Percentiles rank a stretch among this genome's conserved stretches.
Conservation (phyloP, 2,797 vertebrate species). For the Acanthornis magna region DNA sequence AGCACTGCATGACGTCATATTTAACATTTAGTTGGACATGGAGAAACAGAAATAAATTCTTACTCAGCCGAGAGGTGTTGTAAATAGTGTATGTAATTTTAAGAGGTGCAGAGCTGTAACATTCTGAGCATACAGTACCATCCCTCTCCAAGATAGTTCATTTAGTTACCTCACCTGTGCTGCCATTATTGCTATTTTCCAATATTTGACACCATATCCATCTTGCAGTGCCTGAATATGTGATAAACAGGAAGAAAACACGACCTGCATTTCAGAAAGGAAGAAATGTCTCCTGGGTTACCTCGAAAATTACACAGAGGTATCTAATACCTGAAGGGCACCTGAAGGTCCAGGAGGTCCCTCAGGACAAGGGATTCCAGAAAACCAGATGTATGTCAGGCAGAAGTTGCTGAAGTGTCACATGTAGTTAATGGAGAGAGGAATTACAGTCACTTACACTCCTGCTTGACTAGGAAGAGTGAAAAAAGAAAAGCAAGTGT, state of each 20-base stretch:
- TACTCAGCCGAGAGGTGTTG: not conserved
- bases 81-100: not conserved
- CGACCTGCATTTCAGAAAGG: not conserved
- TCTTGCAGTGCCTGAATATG: not conserved
- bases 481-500: not conserved
- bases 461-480: not conserved
- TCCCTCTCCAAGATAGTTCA: not conserved
- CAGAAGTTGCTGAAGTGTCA: not conserved
- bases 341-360: not conserved
- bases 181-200: not conserved
- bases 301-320: not conserved
- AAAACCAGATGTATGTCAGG: not conserved
- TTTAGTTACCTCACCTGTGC: not conserved
- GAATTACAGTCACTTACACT: not conserved
- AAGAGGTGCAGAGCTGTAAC: not conserved
- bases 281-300: not conserved
- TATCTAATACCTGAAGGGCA: not conserved
- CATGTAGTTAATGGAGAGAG: not conserved
- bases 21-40: not conserved
- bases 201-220: not conserved
- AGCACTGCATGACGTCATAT: not conserved
- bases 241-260: not conserved
- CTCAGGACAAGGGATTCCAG: not conserved
- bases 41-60: not conserved
- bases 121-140: not conserved